Percentiles rank a stretch among this genome's conserved stretches.
Conservation (phyloP, 2,113 vertebrate species). For the Pseudopodoces humilis region DNA sequence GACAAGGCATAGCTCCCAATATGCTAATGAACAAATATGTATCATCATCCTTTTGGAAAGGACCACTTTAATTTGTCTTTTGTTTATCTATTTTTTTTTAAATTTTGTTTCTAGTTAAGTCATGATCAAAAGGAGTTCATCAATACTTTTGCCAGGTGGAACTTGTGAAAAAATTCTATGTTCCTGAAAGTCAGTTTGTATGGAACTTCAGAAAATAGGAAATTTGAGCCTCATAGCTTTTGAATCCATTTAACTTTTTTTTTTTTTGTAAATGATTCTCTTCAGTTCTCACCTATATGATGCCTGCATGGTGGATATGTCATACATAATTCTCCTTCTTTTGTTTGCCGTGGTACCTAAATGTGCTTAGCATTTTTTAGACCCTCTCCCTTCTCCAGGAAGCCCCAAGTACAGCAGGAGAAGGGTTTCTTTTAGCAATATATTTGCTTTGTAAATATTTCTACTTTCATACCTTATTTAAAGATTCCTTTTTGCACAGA, state of each 20-base stretch:
- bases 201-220: neutral
- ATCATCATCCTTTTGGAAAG: neutral
- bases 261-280: neutral
- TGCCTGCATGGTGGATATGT: neutral
- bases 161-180: neutral
- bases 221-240: neutral
- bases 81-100: neutral
- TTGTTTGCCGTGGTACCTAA: neutral
- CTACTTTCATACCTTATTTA: neutral
- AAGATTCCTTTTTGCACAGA: neutral
- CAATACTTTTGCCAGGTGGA: neutral
- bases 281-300: neutral
- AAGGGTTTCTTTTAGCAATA: neutral
- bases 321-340: neutral
- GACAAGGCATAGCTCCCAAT: neutral
- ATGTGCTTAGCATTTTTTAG: neutral
- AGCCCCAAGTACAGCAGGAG: neutral
- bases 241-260: neutral
- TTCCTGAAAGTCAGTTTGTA: neutral
- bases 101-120: neutral
- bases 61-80: neutral
- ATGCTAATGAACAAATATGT: neutral
- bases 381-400: neutral
- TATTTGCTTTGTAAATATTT: constrained; percentile 2
- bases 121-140: neutral